phyloP scores from a whole-genome alignment of 2,888 invertebrate species.

The Dicyrtoma fusca region DNA sequence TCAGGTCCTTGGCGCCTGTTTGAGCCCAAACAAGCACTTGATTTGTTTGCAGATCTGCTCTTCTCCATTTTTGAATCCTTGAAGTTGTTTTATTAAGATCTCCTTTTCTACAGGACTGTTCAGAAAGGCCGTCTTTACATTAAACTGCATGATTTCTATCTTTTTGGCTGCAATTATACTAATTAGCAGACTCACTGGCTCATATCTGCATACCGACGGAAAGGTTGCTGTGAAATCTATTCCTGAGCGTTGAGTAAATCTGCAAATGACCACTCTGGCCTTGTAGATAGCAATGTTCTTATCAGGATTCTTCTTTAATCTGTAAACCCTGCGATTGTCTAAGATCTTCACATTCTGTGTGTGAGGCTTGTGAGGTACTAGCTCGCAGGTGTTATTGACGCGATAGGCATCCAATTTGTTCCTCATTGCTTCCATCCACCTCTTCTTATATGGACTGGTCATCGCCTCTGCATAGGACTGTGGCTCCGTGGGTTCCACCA shows the following conservation, averaged over 20 bases:
- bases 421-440: neutral
- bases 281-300: conserved; percentile 14
- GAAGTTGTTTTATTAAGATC: conserved; percentile 32
- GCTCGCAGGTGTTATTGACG: neutral
- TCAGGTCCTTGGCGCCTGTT: conserved; percentile 50
- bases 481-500: neutral
- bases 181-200: conserved; percentile 19
- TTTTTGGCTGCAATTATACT: conserved; percentile 22
- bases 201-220: too few relatives aligned
- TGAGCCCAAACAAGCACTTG: conserved; percentile 51
- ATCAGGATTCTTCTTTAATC: conserved; percentile 20
- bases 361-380: neutral
- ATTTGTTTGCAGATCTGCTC: conserved; percentile 33
- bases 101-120: conserved; percentile 25
- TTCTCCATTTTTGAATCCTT: neutral
- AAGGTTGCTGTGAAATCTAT: conserved; percentile 37
- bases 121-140: conserved; percentile 37
- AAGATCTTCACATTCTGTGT: neutral
- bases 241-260: conserved; percentile 29
- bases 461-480: neutral
- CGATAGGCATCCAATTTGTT: neutral
- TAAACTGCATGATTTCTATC: conserved; percentile 16
- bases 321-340: conserved; percentile 31
- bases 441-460: neutral
- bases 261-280: conserved; percentile 21